Percentiles rank a stretch among this genome's conserved stretches.
These are phyloP conservation scores for Motacilla tschutschensis DNA, from an alignment of 2,113 vertebrate species.

Conservation along the genomic window DNA sequence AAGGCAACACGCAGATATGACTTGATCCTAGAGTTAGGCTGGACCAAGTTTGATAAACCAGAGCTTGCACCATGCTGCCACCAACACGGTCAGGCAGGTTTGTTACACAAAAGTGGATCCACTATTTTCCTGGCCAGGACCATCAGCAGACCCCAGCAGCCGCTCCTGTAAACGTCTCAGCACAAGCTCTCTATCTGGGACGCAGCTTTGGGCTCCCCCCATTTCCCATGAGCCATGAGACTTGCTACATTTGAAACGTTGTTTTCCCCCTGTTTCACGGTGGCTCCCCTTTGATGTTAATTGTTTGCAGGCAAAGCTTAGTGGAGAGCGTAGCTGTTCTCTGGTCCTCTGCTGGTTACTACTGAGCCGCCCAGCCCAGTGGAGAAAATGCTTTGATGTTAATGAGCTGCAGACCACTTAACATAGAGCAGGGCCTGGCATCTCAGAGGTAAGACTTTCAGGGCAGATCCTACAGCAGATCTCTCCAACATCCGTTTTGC, in stretches of 20 bases:
- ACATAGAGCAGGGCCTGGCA: background rate
- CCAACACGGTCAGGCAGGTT: background rate
- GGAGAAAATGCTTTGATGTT: conserved; percentile 60
- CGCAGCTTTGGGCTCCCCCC: background rate
- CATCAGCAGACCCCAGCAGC: background rate
- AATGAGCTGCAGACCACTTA: conserved; percentile 56
- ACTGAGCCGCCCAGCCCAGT: background rate
- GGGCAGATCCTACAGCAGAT: conserved; percentile 20
- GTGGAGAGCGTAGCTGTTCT: background rate
- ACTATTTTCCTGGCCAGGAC: background rate
- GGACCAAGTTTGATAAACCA: background rate
- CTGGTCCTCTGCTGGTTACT: conserved; percentile 31
- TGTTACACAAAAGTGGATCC: background rate
- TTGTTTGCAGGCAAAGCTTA: conserved; percentile 47
- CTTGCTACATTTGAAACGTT: background rate
- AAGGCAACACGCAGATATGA: background rate
- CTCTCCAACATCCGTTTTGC: conserved; percentile 22
- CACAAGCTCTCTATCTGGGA: background rate
- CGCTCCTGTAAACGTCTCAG: background rate
- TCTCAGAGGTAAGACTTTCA: conserved; percentile 18
- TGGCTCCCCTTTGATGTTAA: conserved; percentile 57
- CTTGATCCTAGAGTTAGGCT: background rate
- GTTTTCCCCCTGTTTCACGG: conserved; percentile 3
- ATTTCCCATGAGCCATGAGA: background rate
- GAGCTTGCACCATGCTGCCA: background rate